Base-by-base conservation (phyloP, 2,888 invertebrate genomes). In the Terebella lapidaria region DNA sequence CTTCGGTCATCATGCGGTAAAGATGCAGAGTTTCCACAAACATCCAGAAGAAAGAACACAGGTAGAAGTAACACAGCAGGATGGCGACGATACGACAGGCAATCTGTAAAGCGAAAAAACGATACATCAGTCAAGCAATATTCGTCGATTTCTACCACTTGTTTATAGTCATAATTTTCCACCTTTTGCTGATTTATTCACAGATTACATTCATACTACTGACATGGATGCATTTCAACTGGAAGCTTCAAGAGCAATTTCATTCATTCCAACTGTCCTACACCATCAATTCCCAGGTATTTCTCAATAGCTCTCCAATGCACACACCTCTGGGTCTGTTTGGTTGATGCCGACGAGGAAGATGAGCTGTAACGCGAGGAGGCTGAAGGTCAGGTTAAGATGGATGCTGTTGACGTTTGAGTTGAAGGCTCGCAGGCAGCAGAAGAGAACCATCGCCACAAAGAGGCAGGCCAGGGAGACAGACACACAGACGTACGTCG, bases 1-100 rank as follows among this genome's bases (percentile, higher is more conserved):
- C 89, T 83, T 95, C 95, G 1, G 94, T 92, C 69, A 96, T 83
- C 88, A 95, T 91, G 52, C 96, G 86, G 75, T 95, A 92, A 60
- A 95, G 84, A 81, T 96, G 95, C 70, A 94, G 86, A 29, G 92
- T 91, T 81, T 94, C 94, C 57, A 94, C 90, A 69, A 94, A 87
- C 71, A 90, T 87, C 96, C 96, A 96, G 24, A 89, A 89, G 74
- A 94, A 91, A 18, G 92, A 88, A 28, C 89, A 87, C 75, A 94
- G 83, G 91, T 93, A 95, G 78, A 92, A 88, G 83, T 94, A 95
- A 82, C 96, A 95, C 62, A 96, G 85, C 52, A 89, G 86, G 81
- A 95, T 94, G 20, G 94, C 93, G 54, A 90, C 85, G 72, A 94
- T 81, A 81, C 93, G 93, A 82, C 95, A 95, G 30, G 87, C 86